These are phyloP conservation scores for Mus spretus DNA, from an alignment of 2,797 vertebrate genomes.

Conservation along the genomic window DNA sequence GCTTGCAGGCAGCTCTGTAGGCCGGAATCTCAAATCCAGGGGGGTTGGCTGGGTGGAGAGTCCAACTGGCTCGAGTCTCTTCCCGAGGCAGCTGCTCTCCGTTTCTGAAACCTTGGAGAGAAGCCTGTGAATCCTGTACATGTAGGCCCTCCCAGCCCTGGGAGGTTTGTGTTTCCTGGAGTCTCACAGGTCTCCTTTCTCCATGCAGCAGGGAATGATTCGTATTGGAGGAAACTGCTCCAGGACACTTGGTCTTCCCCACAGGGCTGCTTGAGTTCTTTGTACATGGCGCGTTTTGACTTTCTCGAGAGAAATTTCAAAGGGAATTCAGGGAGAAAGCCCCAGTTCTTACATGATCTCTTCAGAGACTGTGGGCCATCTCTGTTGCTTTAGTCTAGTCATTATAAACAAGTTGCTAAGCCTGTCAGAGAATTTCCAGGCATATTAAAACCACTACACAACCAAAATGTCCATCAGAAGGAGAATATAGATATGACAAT, in stretches of 20 bases:
- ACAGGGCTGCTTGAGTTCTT: not conserved
- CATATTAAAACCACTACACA: not conserved
- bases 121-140: too few species aligned
- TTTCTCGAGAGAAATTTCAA: not conserved
- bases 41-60: not conserved
- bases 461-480: not conserved
- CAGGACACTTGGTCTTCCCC: not conserved
- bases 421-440: not conserved
- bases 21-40: not conserved
- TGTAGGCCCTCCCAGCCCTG: not conserved
- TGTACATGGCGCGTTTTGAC: not conserved
- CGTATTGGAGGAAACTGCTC: not conserved
- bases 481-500: not conserved
- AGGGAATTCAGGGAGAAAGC: not conserved
- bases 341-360: not conserved
- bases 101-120: not conserved
- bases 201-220: not conserved
- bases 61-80: not conserved
- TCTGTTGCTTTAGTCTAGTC: conserved; percentile 5
- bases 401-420: conserved; percentile 17
- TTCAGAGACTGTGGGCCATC: not conserved
- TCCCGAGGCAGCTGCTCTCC: not conserved
- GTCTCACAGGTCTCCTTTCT: too few species aligned
- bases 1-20: not conserved
- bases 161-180: not conserved